Percentiles rank a stretch among this genome's conserved stretches.
These are phyloP conservation scores for Trichechus manatus DNA, from an alignment of 2,113 vertebrate species.

Conservation along the genomic window DNA sequence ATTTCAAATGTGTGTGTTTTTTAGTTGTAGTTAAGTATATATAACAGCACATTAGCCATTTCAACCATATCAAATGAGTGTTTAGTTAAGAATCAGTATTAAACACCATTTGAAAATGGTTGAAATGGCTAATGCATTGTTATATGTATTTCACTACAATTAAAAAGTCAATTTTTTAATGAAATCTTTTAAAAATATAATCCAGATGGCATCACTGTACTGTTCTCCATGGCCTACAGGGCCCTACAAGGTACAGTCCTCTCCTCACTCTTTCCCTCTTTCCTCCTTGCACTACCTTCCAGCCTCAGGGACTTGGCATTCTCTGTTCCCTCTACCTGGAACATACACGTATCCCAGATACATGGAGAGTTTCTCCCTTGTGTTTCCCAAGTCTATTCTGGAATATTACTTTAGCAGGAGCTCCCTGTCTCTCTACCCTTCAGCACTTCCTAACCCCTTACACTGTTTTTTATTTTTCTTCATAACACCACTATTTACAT, in stretches of 20 bases:
- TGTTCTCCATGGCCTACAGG: too few species aligned
- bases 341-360: neutral
- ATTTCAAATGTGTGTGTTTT: too few species aligned
- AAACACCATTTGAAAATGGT: too few species aligned
- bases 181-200: neutral
- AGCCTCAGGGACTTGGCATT: neutral
- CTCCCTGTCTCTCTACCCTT: neutral
- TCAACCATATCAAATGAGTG: too few species aligned
- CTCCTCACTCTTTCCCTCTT: neutral
- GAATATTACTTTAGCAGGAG: neutral
- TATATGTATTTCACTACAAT: too few species aligned
- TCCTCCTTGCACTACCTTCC: neutral
- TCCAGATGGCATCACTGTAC: neutral
- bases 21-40: too few species aligned
- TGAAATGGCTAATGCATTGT: too few species aligned
- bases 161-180: neutral
- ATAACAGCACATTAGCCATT: too few species aligned
- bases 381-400: neutral
- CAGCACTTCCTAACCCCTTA: neutral
- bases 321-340: neutral
- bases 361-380: neutral
- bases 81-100: too few species aligned
- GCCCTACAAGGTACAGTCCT: neutral
- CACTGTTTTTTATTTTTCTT: neutral
- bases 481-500: neutral